Conservation (phyloP, 92 coral and sea anemone genomes). For the Palythoa grandis region DNA sequence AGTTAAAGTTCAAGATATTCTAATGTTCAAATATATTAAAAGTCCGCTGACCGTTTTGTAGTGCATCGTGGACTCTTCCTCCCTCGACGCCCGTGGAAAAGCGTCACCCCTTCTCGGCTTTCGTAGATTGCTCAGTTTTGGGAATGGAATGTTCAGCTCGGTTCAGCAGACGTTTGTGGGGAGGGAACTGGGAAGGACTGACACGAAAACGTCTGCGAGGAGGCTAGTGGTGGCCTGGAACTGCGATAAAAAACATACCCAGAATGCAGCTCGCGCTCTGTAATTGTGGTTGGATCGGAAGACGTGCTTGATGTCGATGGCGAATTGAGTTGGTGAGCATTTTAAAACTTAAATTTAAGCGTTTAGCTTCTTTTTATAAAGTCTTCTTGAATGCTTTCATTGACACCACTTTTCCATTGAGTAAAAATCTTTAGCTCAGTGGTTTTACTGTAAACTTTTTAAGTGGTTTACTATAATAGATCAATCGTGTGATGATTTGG, state of each 20-base stretch:
- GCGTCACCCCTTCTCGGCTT: too few species aligned
- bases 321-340: slow-evolving; percentile 10
- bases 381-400: neutral
- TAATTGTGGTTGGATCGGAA: neutral
- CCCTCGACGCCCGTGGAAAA: too few species aligned
- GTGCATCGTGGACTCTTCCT: too few species aligned
- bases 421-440: neutral
- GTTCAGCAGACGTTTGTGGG: too few species aligned
- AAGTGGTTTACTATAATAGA: neutral
- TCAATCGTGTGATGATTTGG: neutral
- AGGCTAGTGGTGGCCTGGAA: slow-evolving; percentile 12
- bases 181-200: too few species aligned
- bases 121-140: too few species aligned
- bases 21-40: too few species aligned
- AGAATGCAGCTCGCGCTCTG: neutral
- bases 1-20: too few species aligned
- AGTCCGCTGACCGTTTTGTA: too few species aligned
- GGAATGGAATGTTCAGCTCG: too few species aligned
- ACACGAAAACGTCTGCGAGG: too few species aligned
- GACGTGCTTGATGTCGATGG: neutral
- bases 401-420: neutral
- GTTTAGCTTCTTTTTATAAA: neutral
- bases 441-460: neutral
- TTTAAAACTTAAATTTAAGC: neutral
- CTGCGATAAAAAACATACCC: neutral